Base-by-base conservation (phyloP, 2,888 invertebrate genomes). In the Eutolmus rufibarbis region DNA sequence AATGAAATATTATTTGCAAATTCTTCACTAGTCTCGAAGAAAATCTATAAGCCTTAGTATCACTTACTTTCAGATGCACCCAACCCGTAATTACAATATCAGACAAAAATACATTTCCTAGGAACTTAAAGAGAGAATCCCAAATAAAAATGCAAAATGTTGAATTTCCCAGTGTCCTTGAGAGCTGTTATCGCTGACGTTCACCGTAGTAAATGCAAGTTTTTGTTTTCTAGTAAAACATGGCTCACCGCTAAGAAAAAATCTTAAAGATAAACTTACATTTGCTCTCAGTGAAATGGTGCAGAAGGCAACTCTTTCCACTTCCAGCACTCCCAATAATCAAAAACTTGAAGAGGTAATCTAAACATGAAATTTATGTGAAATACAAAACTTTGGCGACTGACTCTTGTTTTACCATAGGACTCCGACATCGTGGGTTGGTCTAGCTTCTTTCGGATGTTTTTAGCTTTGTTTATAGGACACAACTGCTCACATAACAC, bases 301-400 rank as follows among this genome's bases (percentile, higher is more conserved):
- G 96, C 66, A 97, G 93, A 56, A 97, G 94, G 91, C 97, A 97
- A 84, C 97, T 97, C 92, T 97, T 97, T 89, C 97, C 97, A 89
- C 96, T 95, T 81, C 96, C 96, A 89, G 97, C 97, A 93, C 96
- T 96, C 88, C 97, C 97, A 91, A 97, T 97, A 43, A 97, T 96
- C 89, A 97, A 93, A 92, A 97, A 97, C 94, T 97, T 97, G 93
- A 97, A 97, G 89, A 97, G 93, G 91, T 96, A 97, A 94, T 97
- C 97, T 95, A 93, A 87, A 94, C 94, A 51, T 51, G 51, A 51
- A 51, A 51, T 51, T 51, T 7, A 51, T 51, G 51, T 51, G 66
- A 66, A 66, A 23, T 28, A 7, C 14, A 51, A 16, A 51, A n/a
- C 51, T 51, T 51, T n/a, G n/a, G 5, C 16, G 51, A 51, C n/a